A percentile compares a stretch with the other conserved stretches of the same genome.
These are phyloP conservation scores for Morpho helenor DNA, from an alignment of 2,888 invertebrate genomes.

Conservation along the genomic window DNA sequence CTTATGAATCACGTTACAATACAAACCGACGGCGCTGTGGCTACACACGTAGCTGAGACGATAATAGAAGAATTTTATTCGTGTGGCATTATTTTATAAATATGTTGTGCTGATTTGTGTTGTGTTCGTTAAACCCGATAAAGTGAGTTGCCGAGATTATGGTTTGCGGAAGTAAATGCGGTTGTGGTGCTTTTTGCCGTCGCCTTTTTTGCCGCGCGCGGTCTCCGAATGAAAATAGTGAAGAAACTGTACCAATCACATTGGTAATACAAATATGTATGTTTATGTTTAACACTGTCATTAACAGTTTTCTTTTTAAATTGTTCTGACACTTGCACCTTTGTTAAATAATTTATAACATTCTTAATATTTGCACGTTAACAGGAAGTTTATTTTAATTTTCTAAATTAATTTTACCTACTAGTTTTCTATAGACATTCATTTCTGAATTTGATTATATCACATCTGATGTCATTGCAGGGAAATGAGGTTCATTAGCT, in stretches of 20 bases:
- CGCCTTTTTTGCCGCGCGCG: slow-evolving; percentile 56
- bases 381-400: not conserved
- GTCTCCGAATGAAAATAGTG: slow-evolving; percentile 36
- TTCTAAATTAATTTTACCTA: not conserved
- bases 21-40: slow-evolving; percentile 22
- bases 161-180: slow-evolving; percentile 36
- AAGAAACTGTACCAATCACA: slow-evolving; percentile 43
- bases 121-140: slow-evolving; percentile 23
- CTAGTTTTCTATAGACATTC: not conserved
- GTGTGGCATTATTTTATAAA: slow-evolving; percentile 53
- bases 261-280: slow-evolving; percentile 42
- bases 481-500: slow-evolving; percentile 18
- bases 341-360: not conserved
- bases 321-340: not conserved
- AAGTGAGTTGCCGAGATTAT: slow-evolving; percentile 11
- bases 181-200: slow-evolving; percentile 58
- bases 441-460: slow-evolving; percentile 43
- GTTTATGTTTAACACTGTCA: slow-evolving; percentile 17
- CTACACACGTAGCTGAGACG: slow-evolving; percentile 29
- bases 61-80: slow-evolving; percentile 29
- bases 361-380: too few relatives aligned
- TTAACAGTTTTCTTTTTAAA: slow-evolving; percentile 1
- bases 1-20: slow-evolving; percentile 8
- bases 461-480: slow-evolving; percentile 41
- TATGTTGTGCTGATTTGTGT: slow-evolving; percentile 39